These are phyloP conservation scores for Eupelmus urozonus DNA, from an alignment of 2,888 invertebrate species.

Conservation along the genomic window DNA sequence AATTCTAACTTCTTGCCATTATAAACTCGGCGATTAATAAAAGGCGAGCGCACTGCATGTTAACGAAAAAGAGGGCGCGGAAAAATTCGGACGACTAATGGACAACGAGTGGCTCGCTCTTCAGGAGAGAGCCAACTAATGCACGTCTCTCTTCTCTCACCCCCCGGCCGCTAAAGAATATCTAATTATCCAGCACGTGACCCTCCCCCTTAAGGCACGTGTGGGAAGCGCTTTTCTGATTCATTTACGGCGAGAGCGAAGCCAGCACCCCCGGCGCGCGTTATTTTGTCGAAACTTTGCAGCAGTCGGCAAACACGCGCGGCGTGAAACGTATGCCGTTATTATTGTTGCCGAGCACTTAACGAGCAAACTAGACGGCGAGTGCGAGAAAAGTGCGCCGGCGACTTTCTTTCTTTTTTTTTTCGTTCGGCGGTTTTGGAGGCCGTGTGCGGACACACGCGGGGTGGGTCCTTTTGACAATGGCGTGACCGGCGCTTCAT, in stretches of 20 bases:
- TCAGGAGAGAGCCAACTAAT: constrained; percentile 63
- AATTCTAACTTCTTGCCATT: constrained; percentile 66
- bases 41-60: constrained; percentile 58
- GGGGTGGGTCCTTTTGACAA: not conserved
- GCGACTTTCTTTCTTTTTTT: not conserved
- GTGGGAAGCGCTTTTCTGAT: constrained; percentile 76
- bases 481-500: constrained; percentile 37
- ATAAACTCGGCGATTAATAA: constrained; percentile 70
- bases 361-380: constrained; percentile 5
- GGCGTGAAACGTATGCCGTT: constrained; percentile 74
- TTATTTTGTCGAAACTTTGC: constrained; percentile 73
- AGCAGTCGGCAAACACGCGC: constrained; percentile 60
- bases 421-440: not conserved
- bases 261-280: constrained; percentile 66
- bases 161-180: constrained; percentile 75
- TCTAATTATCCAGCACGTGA: constrained; percentile 77
- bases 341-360: constrained; percentile 63
- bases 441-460: constrained; percentile 7
- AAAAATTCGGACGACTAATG: constrained; percentile 62
- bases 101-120: constrained; percentile 62
- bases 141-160: constrained; percentile 57
- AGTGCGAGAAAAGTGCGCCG: too few relatives aligned
- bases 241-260: constrained; percentile 70
- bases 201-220: constrained; percentile 71
- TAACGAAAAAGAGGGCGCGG: constrained; percentile 57